Evolutionary conservation across 2,113 vertebrate species (phyloP).

Genomic region (Thamnaconus septentrionalis): DNA sequence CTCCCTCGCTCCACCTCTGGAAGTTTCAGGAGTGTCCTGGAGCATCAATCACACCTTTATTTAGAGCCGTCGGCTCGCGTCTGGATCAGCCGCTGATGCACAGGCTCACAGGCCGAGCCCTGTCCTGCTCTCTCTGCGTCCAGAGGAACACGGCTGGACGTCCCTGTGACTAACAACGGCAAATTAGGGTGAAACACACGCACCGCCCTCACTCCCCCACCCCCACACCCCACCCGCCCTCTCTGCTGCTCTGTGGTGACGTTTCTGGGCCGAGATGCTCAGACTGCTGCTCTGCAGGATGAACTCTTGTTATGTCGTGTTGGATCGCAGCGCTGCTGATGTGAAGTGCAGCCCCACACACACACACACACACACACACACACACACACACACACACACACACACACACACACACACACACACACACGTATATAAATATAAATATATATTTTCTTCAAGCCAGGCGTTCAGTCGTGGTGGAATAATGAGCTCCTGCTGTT

Average conservation of each 20-base stretch:
- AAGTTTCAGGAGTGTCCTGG: too few relatives aligned
- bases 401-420: conserved; percentile 2
- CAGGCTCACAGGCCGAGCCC: not conserved
- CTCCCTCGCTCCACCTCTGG: too few relatives aligned
- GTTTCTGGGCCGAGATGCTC: conserved; percentile 51
- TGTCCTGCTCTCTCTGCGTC: conserved; percentile 26
- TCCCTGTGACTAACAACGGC: conserved; percentile 45
- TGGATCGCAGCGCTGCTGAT: conserved; percentile 33
- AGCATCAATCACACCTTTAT: not conserved
- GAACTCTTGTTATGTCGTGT: conserved; percentile 22
- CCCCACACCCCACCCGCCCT: too few relatives aligned
- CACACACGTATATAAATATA: not conserved
- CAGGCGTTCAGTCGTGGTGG: too few relatives aligned
- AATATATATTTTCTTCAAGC: too few relatives aligned
- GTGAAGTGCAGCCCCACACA: conserved; percentile 4
- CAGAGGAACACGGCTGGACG: conserved; percentile 44
- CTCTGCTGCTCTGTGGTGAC: conserved; percentile 41
- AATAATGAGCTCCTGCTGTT: too few relatives aligned
- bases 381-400: not conserved
- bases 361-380: conserved; percentile 4
- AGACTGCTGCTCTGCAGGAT: conserved; percentile 12
- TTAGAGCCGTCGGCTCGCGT: not conserved
- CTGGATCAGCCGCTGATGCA: not conserved
- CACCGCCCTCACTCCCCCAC: too few relatives aligned
- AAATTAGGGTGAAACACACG: conserved; percentile 21